Evolutionary conservation across 2,888 invertebrate species (phyloP).

Genomic region (Agonopterix heracliana): DNA sequence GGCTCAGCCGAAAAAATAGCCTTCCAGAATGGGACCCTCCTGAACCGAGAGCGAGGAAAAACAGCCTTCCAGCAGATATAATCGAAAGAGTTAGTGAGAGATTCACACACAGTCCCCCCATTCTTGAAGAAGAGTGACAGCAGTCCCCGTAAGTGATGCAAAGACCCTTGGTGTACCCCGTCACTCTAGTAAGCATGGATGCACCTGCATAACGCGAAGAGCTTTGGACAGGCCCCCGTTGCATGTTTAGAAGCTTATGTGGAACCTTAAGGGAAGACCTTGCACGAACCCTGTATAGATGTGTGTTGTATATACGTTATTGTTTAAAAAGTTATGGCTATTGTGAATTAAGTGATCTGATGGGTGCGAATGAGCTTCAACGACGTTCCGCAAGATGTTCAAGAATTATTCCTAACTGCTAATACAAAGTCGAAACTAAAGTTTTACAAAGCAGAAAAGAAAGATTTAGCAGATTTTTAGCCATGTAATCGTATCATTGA

Average conservation of each 20-base stretch:
- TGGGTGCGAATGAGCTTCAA: too few relatives aligned
- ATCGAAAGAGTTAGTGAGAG: slow-evolving; percentile 45
- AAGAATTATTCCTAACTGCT: too few relatives aligned
- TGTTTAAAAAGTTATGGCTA: not conserved
- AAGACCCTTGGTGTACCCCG: slow-evolving; percentile 58
- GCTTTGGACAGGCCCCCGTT: slow-evolving; percentile 64
- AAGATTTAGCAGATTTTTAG: too few relatives aligned
- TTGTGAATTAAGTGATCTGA: too few relatives aligned
- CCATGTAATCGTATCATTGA: too few relatives aligned
- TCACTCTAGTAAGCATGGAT: slow-evolving; percentile 69
- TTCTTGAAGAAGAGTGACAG: slow-evolving; percentile 61
- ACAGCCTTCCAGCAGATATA: slow-evolving; percentile 66
- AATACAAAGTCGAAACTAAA: too few relatives aligned
- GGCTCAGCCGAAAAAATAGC: slow-evolving; percentile 66
- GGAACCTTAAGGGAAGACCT: slow-evolving; percentile 46
- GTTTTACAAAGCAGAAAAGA: too few relatives aligned
- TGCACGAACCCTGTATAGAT: slow-evolving; percentile 65
- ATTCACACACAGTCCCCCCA: slow-evolving; percentile 38
- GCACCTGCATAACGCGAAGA: slow-evolving; percentile 55
- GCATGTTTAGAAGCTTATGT: slow-evolving; percentile 73
- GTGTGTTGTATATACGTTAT: slow-evolving; percentile 49
- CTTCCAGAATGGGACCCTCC: slow-evolving; percentile 71
- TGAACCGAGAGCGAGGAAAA: slow-evolving; percentile 59
- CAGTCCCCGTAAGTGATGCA: slow-evolving; percentile 61
- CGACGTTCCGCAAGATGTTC: too few relatives aligned